These are phyloP conservation scores for Acrocephalus kingi DNA, from an alignment of 2,113 vertebrate genomes.

Conservation along the genomic window DNA sequence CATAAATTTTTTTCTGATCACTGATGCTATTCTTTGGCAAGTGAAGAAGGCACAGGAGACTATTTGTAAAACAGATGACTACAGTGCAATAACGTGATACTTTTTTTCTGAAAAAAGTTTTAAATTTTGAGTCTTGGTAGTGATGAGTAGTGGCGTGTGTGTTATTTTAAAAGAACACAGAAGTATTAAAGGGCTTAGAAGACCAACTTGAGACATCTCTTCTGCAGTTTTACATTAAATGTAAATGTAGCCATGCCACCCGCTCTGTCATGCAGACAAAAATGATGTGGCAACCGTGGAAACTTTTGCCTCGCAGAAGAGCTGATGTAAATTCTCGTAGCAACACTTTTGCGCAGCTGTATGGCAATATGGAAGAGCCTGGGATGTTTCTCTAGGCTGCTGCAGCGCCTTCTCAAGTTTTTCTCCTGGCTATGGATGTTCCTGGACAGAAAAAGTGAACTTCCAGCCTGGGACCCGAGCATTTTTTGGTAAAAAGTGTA, in stretches of 20 bases:
- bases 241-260: not conserved
- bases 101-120: not conserved
- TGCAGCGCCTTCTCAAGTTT: not conserved
- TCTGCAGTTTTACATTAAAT: accelerated
- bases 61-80: not conserved
- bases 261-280: not conserved
- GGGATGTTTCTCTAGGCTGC: not conserved
- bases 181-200: not conserved
- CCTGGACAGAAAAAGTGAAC: not conserved
- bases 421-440: not conserved
- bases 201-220: accelerated
- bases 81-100: accelerated
- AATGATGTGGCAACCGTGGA: not conserved
- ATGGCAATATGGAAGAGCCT: not conserved
- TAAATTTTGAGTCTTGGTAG: not conserved
- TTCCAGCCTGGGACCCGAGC: not conserved
- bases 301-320: not conserved
- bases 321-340: not conserved
- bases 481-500: not conserved
- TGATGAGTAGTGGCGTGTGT: not conserved
- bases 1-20: not conserved
- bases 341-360: not conserved
- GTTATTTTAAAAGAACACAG: not conserved
- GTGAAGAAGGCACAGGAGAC: not conserved
- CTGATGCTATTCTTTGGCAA: not conserved